Percentiles rank a stretch among this genome's conserved stretches.
These are phyloP conservation scores for Acleris literana DNA, from an alignment of 2,888 invertebrate genomes.

Conservation along the genomic window DNA sequence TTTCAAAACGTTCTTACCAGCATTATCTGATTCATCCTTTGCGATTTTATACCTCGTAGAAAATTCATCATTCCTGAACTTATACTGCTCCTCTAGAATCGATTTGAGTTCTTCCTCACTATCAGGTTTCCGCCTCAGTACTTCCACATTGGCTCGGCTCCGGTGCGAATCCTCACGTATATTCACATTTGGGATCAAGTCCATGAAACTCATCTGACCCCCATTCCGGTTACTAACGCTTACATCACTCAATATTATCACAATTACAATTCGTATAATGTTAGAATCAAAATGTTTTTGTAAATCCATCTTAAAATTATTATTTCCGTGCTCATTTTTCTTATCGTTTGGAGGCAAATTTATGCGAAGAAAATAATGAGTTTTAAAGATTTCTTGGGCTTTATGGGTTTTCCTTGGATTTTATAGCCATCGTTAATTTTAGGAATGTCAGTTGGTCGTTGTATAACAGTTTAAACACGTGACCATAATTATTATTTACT, in stretches of 20 bases:
- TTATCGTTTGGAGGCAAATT: conserved; percentile 9
- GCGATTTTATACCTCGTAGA: conserved; percentile 64
- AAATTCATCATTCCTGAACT: conserved; percentile 65
- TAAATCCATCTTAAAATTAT: conserved; percentile 17
- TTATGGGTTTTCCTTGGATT: conserved; percentile 7
- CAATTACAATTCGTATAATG: neutral
- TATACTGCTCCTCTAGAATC: conserved; percentile 69
- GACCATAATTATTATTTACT: neutral
- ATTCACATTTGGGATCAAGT: neutral
- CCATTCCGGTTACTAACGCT: neutral
- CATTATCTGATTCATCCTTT: conserved; percentile 48
- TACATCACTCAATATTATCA: neutral
- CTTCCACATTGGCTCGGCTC: neutral
- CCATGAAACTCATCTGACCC: neutral
- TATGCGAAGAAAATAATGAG: conserved; percentile 15
- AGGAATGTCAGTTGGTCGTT: neutral
- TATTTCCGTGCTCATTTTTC: conserved; percentile 11
- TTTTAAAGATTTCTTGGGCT: conserved; percentile 9
- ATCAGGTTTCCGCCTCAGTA: conserved; percentile 26
- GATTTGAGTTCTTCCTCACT: conserved; percentile 56
- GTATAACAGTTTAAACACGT: neutral
- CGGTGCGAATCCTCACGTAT: neutral
- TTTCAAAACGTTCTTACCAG: conserved; percentile 47
- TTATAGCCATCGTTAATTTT: conserved; percentile 2
- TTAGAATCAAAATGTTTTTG: conserved; percentile 4